Conservation (phyloP, 1,140 invertebrate species). For the Drosophila nannoptera region DNA sequence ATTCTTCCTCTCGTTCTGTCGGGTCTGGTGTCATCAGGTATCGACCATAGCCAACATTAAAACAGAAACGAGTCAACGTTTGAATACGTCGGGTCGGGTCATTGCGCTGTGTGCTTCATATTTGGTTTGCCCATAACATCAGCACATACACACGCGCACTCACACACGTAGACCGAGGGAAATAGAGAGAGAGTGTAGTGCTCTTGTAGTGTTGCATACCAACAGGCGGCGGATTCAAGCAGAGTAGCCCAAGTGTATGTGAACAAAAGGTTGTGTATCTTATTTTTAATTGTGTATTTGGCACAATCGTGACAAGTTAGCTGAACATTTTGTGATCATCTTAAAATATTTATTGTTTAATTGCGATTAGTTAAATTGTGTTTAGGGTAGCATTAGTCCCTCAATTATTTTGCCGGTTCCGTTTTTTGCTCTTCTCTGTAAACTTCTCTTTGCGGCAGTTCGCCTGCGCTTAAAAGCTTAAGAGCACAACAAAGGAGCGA, state of each 20-base stretch:
- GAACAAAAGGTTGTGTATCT: conserved; percentile 13
- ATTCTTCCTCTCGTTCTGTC: conserved; percentile 16
- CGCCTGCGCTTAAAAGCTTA: conserved; percentile 19
- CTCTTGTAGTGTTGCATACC: conserved; percentile 33
- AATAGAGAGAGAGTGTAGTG: not conserved
- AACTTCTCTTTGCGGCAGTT: conserved; percentile 18
- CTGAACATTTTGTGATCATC: not conserved
- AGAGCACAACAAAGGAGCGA: conserved; percentile 36
- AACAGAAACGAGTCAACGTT: conserved; percentile 78
- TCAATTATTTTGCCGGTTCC: conserved; percentile 55
- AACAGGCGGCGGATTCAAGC: conserved; percentile 29
- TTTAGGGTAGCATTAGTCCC: not conserved
- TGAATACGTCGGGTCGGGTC: conserved; percentile 74
- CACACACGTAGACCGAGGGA: not conserved
- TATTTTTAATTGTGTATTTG: not conserved
- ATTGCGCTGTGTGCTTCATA: conserved; percentile 70
- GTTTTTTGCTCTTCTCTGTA: conserved; percentile 15
- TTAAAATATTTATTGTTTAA: not conserved
- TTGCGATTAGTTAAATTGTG: not conserved
- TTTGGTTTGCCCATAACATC: conserved; percentile 37
- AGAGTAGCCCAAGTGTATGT: conserved; percentile 13
- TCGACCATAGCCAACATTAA: conserved; percentile 48
- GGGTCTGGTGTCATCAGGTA: conserved; percentile 41
- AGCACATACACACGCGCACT: conserved; percentile 25
- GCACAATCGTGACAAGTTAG: not conserved